Evolutionary conservation across 2,113 vertebrate species (phyloP), one percentile per base, ranked within the genome.

Genomic region (Oreocharis arfaki): DNA sequence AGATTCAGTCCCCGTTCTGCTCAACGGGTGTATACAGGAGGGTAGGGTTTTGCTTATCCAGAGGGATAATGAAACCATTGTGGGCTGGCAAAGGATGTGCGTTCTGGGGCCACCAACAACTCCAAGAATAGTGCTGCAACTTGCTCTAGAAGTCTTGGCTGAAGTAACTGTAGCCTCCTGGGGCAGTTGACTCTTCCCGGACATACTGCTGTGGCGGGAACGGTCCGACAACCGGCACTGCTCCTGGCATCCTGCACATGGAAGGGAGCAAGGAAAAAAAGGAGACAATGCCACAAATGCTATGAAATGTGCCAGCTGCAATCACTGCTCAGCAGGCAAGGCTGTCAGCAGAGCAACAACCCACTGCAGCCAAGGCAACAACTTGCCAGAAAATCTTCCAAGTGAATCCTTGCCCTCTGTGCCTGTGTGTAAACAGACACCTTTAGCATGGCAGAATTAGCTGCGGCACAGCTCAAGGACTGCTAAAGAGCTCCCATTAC

Each of bases 231-330:
- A 97, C 89, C 0, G 97, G 92, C 86, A 93, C 85, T 90, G 97
- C 96, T 97, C 98, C 98, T 79, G 98, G 98, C 94, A 97, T 97
- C 90, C 98, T 98, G 96, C 56, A 60, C 37, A 41, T 89, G 0
- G 59, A 87, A 65, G 26, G 53, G 37, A 95, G 82, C 12, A 59
- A 20, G 65, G 20, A 28, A 47, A 81, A 78, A 91, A 63, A 75
- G 27, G 50, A 92, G 37, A 93, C 77, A 81, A 77, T 44, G 83
- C 96, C 90, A 96, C 83, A 93, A 96, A 49, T 44, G 52, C 68
- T 76, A 47, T 68, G 80, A 79, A 84, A 81, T 50, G 67, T 86
- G 83, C 87, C 92, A 94, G 76, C 92, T 90, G 94, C 84, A 89
- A 86, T 88, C 92, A 59, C 6, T 53, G 91, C 89, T 89, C 91